Evolutionary conservation across 1,140 invertebrate genomes (phyloP), one percentile per base, ranked within the genome.

Genomic region (Drosophila chauvacae): DNA sequence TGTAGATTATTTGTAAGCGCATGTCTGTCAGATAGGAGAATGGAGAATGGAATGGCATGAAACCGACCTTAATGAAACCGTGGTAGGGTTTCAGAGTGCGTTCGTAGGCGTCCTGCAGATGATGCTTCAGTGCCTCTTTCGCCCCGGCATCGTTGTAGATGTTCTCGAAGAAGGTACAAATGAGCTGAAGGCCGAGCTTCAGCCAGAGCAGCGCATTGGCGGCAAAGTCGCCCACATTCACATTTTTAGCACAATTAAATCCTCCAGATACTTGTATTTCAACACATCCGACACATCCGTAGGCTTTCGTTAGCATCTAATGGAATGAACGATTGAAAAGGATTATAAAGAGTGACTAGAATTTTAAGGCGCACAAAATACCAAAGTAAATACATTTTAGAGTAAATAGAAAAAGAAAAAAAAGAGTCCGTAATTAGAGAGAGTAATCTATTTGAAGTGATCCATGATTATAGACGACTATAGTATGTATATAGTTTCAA

Each of bases 261-360:
- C 94, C 75, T 96, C 94, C 45, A 96, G 85, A 83, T 94, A 95
- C 13, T 93, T 90, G 81, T 95, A 93, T 57, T 93, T 93, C 62
- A 94, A 80, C 77, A 91, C 93, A 76, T 95, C 92, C 39, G 80
- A 77, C n/a, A n/a, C n/a, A n/a, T n/a, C 92, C 84, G 90, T 95
- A 95, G 77, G 92, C 93, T 57, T 94, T 94, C 9, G 91, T 93
- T 53, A 97, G 92, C 94, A 96, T 96, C 95, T 96, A 73, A 14
- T 16, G 91, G 85, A 16, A 30, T 28, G 13, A 13, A 18, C 3
- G 41, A 18, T 44, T 18, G n/a, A 42, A 0, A 33, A 41, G 16
- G 7, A 63, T 33, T 18, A 20, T 10, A 7, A 18, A 9, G 50
- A 33, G 30, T 33, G 50, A 20, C 10, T 51, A 18, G 2, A 7